A percentile compares a stretch with the other conserved stretches of the same genome.
These are phyloP conservation scores for Neotragus moschatus DNA, from an alignment of 2,113 vertebrate genomes.

Conservation along the genomic window DNA sequence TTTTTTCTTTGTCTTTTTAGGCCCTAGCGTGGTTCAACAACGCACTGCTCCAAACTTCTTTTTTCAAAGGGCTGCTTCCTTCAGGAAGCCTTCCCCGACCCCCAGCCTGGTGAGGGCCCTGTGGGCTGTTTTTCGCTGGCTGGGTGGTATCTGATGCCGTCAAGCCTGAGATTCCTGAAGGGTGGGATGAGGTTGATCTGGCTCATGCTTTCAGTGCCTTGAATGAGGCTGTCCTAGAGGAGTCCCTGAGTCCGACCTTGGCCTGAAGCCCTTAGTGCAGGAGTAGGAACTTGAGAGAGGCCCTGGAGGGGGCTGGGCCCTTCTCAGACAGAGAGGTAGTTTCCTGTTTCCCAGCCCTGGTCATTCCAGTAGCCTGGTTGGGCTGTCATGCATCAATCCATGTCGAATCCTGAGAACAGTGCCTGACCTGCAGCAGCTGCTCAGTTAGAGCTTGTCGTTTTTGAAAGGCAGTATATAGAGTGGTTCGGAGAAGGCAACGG, in stretches of 20 bases:
- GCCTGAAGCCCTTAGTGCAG: background rate
- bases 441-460: background rate
- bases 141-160: background rate
- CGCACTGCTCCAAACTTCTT: background rate
- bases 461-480: background rate
- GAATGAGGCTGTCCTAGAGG: background rate
- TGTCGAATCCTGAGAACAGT: background rate
- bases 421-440: background rate
- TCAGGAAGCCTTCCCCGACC: background rate
- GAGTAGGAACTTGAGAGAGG: slow-evolving; percentile 53
- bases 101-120: background rate
- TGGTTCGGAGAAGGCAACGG: too few relatives aligned
- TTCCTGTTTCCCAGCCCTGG: slow-evolving; percentile 53
- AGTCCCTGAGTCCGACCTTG: background rate
- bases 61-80: background rate
- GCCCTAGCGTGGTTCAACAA: background rate
- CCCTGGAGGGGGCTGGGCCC: background rate
- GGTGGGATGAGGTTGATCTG: background rate
- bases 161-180: background rate
- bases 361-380: background rate
- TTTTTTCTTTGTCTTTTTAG: background rate
- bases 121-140: background rate
- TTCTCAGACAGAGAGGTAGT: background rate
- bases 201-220: background rate
- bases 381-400: background rate